Evolutionary conservation across 2,797 vertebrate genomes (phyloP).

Genomic region (Pipistrellus pipistrellus): DNA sequence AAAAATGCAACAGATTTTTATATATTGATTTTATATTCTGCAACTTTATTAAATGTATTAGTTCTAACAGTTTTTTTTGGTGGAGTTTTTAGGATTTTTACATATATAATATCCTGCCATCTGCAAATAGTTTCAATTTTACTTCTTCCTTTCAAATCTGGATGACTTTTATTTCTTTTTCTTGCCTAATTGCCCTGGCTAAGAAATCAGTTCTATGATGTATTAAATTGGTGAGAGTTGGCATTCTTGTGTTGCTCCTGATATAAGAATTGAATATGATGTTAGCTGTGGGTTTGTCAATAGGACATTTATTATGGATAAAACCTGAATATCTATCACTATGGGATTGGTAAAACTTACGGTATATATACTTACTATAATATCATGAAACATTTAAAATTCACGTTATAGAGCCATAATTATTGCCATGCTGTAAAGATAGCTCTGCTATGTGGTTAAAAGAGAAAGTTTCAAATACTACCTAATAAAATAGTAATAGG

Average conservation of each 20-base stretch:
- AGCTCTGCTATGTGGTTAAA: neutral
- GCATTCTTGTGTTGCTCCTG: neutral
- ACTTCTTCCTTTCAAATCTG: neutral
- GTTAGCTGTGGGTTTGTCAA: neutral
- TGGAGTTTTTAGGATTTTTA: neutral
- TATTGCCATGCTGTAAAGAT: neutral
- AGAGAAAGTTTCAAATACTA: neutral
- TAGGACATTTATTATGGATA: neutral
- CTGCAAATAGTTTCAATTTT: neutral
- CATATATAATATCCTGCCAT: neutral
- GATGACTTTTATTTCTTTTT: neutral
- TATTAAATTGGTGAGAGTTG: neutral
- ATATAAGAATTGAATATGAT: neutral
- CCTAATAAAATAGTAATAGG: too few relatives aligned
- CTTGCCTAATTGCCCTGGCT: neutral
- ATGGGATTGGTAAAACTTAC: neutral
- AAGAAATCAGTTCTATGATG: neutral
- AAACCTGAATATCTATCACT: neutral
- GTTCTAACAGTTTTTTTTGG: neutral
- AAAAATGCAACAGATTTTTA: neutral
- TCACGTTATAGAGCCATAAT: neutral
- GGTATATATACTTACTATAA: neutral
- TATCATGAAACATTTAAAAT: constrained; percentile 16
- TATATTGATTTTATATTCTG: neutral
- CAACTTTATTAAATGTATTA: neutral